Evolutionary conservation across 2,113 vertebrate species (phyloP).

Genomic region (Colinus virginianus): DNA sequence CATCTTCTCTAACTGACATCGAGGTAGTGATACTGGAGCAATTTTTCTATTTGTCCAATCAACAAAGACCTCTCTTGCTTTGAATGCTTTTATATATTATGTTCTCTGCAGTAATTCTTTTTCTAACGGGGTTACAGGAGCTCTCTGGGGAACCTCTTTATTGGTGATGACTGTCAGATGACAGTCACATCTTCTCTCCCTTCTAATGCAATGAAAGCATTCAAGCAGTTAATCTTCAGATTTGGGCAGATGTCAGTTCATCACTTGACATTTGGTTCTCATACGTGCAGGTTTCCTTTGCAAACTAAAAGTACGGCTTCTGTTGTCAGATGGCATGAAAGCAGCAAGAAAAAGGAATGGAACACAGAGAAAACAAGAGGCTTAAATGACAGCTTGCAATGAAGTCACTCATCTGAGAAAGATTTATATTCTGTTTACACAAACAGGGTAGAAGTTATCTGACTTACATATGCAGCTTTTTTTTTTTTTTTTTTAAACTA

Average conservation of each 20-base stretch:
- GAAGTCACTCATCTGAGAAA: background rate
- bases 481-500: background rate
- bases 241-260: background rate
- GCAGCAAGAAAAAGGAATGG: background rate
- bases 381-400: background rate
- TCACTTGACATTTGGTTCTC: background rate
- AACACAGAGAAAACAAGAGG: background rate
- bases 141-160: background rate
- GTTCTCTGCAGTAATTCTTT: background rate
- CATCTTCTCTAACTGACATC: background rate
- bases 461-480: background rate
- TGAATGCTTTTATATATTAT: background rate
- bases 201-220: background rate
- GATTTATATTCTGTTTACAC: background rate
- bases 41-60: background rate
- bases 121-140: background rate
- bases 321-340: background rate
- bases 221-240: background rate
- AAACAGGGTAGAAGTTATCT: background rate
- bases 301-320: background rate
- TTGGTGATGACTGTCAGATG: background rate
- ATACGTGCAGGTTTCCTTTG: background rate
- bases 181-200: background rate
- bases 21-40: background rate
- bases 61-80: background rate